These are phyloP conservation scores for Recurvirostra avosetta DNA, from an alignment of 2,113 vertebrate species.

Conservation along the genomic window DNA sequence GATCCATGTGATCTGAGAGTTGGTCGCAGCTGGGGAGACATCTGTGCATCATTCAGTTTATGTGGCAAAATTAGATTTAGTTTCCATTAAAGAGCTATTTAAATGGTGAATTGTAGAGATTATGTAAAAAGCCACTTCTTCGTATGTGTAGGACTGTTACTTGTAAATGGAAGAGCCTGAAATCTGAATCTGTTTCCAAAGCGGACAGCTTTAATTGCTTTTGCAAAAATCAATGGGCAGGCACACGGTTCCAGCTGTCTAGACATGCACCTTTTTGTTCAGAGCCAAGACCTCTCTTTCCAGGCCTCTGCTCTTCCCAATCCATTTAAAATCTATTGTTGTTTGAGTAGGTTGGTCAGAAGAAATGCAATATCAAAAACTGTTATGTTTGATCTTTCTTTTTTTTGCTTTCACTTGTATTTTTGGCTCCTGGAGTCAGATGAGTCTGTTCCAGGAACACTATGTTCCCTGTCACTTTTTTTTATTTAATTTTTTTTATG, in stretches of 20 bases:
- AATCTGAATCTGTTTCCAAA: not conserved
- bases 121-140: not conserved
- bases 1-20: not conserved
- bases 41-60: not conserved
- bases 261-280: not conserved
- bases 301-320: not conserved
- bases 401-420: not conserved
- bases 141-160: not conserved
- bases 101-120: not conserved
- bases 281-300: not conserved
- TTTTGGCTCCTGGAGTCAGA: constrained; percentile 17
- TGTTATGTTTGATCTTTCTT: not conserved
- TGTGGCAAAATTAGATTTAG: not conserved
- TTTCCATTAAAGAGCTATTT: constrained; percentile 6
- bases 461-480: not conserved
- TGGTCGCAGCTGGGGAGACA: not conserved
- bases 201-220: not conserved
- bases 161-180: not conserved
- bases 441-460: not conserved
- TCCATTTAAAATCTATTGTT: not conserved
- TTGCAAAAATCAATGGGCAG: not conserved
- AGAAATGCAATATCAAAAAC: not conserved
- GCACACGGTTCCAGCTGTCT: not conserved
- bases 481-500: not conserved
- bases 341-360: not conserved